These are phyloP conservation scores for Sylvilagus bachmani DNA, from an alignment of 2,113 vertebrate genomes.

Conservation along the genomic window DNA sequence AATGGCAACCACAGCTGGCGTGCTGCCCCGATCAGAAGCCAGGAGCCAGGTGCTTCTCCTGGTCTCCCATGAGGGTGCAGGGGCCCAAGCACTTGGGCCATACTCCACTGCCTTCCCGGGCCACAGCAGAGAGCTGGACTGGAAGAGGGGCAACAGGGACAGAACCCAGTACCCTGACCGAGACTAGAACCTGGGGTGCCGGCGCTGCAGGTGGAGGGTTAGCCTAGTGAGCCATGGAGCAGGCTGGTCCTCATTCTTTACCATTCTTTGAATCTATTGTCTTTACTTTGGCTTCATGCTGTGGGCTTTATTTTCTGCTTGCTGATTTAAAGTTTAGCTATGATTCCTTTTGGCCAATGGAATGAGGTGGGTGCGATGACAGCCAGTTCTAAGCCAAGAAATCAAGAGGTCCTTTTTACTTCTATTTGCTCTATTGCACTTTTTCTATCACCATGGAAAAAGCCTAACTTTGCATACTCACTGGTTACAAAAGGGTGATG, in stretches of 20 bases:
- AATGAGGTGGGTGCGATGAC: neutral
- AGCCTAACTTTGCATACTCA: neutral
- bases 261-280: fast-evolving
- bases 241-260: neutral
- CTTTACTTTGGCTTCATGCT: neutral
- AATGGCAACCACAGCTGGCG: too few species aligned
- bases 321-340: neutral
- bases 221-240: too few species aligned
- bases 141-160: too few species aligned
- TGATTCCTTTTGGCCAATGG: neutral
- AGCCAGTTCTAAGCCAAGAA: neutral
- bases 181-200: too few species aligned
- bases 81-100: too few species aligned
- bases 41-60: too few species aligned
- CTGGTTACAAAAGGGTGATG: neutral
- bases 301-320: neutral
- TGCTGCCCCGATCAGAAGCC: too few species aligned
- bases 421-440: neutral
- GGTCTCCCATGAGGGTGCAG: too few species aligned
- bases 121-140: too few species aligned
- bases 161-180: too few species aligned
- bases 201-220: too few species aligned
- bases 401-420: neutral
- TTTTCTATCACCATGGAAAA: neutral
- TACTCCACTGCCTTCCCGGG: too few species aligned